Conservation (phyloP, 2,888 invertebrate genomes). For the Cheilosia impressa region DNA sequence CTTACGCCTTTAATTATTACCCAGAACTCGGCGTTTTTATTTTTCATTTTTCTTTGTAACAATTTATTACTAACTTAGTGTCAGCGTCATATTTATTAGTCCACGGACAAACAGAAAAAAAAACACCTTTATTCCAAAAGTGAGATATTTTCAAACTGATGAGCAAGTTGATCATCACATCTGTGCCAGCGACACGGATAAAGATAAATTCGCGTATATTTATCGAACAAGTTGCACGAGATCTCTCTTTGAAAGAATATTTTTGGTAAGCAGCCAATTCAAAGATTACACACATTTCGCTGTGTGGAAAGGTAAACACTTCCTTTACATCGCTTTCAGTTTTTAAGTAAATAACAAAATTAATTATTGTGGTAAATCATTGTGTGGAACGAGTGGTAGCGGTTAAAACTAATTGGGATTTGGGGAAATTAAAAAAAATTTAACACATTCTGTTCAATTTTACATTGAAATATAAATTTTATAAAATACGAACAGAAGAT, state of each 20-base stretch:
- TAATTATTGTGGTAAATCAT: background rate
- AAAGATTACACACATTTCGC: background rate
- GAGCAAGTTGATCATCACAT: background rate
- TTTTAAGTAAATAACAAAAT: slow-evolving; percentile 1
- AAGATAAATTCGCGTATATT: background rate
- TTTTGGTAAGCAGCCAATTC: background rate
- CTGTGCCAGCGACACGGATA: background rate
- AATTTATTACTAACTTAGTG: background rate
- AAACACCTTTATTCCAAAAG: background rate
- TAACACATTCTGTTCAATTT: too few relatives aligned
- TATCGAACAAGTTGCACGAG: background rate
- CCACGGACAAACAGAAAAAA: background rate
- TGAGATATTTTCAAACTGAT: background rate
- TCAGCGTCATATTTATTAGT: background rate
- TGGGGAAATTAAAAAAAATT: too few relatives aligned
- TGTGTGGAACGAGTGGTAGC: background rate
- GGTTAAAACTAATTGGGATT: background rate
- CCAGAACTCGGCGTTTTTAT: background rate
- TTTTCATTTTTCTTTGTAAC: background rate
- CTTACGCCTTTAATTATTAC: too few relatives aligned
- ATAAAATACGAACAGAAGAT: too few relatives aligned
- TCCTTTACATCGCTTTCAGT: background rate
- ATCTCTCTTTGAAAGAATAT: background rate
- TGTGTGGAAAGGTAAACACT: background rate
- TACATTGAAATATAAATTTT: too few relatives aligned